Percentiles rank a stretch among this genome's conserved stretches.
Evolutionary conservation across 2,888 invertebrate species (phyloP).

Genomic region (Lithophane semibrunnea): DNA sequence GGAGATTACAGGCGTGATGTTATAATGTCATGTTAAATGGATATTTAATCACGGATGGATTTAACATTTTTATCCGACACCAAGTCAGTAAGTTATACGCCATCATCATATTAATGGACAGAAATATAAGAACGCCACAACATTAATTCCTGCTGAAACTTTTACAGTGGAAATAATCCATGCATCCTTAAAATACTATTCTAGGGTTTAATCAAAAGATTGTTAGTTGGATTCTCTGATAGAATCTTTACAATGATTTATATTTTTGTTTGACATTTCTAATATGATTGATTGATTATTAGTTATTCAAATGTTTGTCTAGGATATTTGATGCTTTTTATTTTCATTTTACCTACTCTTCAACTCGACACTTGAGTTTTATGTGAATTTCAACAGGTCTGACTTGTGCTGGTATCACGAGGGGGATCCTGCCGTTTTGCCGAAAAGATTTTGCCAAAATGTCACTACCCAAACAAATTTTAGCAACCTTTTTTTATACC

Average conservation of each 20-base stretch:
- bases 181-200: slow-evolving; percentile 25
- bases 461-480: no score
- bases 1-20: no score
- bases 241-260: not conserved
- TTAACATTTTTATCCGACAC: not conserved
- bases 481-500: no score
- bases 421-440: no score
- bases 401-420: slow-evolving; percentile 10
- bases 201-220: slow-evolving; percentile 13
- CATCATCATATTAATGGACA: not conserved
- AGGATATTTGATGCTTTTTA: not conserved
- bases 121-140: not conserved
- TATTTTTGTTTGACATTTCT: not conserved
- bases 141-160: not conserved
- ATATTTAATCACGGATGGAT: not conserved
- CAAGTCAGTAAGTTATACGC: not conserved
- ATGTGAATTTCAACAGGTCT: slow-evolving; percentile 8
- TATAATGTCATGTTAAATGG: not conserved
- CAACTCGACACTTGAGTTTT: not conserved
- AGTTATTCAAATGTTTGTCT: no score
- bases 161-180: slow-evolving; percentile 4
- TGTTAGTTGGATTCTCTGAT: slow-evolving; percentile 17
- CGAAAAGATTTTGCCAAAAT: no score
- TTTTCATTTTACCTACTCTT: not conserved
- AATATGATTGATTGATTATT: no score